These are phyloP conservation scores for Bubo blakistoni DNA, from an alignment of 2,113 vertebrate genomes.

Conservation along the genomic window DNA sequence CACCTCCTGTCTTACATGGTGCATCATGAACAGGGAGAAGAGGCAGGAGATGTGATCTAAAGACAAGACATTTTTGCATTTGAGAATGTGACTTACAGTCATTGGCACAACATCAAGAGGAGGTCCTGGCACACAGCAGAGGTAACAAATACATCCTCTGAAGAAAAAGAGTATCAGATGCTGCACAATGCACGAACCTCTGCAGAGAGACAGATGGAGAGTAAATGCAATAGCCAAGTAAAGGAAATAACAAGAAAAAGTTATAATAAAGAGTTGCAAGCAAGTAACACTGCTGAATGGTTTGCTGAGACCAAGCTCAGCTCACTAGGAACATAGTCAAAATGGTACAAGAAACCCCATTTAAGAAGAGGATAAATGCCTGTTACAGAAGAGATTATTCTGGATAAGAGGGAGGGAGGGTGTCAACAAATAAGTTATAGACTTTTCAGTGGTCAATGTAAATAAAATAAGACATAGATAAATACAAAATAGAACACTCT, in stretches of 20 bases:
- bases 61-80: constrained; percentile 19
- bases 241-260: neutral
- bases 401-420: neutral
- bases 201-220: constrained; percentile 41
- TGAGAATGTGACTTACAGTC: constrained; percentile 39
- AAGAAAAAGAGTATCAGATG: constrained; percentile 14
- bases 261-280: constrained; percentile 1
- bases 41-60: neutral
- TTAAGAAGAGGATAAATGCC: neutral
- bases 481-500: neutral
- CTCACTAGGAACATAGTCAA: neutral
- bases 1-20: neutral
- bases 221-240: constrained; percentile 8
- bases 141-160: constrained; percentile 33
- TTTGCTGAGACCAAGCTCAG: neutral
- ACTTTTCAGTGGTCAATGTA: neutral
- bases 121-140: constrained; percentile 33
- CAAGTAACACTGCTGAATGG: neutral
- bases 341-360: neutral
- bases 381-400: neutral
- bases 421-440: neutral
- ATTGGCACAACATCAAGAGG: constrained; percentile 28
- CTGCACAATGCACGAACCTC: constrained; percentile 13
- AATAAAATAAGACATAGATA: neutral
- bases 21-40: neutral